Percentiles rank a stretch among this genome's conserved stretches.
phyloP scores from a whole-genome alignment of 2,113 vertebrate species.

The Nematolebias whitei region DNA sequence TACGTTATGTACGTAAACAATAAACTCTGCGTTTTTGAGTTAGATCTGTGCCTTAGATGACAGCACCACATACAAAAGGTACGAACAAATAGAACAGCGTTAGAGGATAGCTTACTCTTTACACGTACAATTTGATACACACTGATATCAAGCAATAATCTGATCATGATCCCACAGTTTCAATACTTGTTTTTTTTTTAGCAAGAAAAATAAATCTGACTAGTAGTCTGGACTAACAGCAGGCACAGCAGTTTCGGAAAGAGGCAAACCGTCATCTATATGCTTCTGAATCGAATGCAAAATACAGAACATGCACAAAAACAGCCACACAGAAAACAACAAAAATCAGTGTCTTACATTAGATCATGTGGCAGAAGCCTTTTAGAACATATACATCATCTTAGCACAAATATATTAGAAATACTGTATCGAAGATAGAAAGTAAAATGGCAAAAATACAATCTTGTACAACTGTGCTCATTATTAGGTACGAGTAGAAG shows the following conservation, averaged over 20 bases:
- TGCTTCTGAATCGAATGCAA: slow-evolving; percentile 70
- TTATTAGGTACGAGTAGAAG: slow-evolving; percentile 27
- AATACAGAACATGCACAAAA: slow-evolving; percentile 74
- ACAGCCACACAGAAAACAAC: slow-evolving; percentile 63
- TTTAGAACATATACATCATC: slow-evolving; percentile 73
- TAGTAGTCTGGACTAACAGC: slow-evolving; percentile 62
- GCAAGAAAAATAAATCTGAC: slow-evolving; percentile 37
- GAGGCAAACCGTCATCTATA: slow-evolving; percentile 47
- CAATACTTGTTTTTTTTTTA: slow-evolving; percentile 28
- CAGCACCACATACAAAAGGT: slow-evolving; percentile 22
- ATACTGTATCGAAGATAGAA: slow-evolving; percentile 55
- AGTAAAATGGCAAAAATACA: slow-evolving; percentile 74
- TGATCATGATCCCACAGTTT: slow-evolving; percentile 39
- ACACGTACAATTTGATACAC: slow-evolving; percentile 52
- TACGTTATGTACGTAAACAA: slow-evolving; percentile 36
- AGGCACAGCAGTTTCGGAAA: slow-evolving; percentile 58
- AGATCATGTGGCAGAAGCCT: slow-evolving; percentile 58
- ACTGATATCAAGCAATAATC: slow-evolving; percentile 59
- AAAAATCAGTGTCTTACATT: slow-evolving; percentile 75
- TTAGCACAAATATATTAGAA: slow-evolving; percentile 73
- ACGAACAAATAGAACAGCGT: slow-evolving; percentile 41
- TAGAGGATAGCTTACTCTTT: slow-evolving; percentile 48
- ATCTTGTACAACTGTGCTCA: slow-evolving; percentile 67
- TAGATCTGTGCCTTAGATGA: slow-evolving; percentile 51
- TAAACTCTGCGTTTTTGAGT: slow-evolving; percentile 36